Evolutionary conservation across 2,888 invertebrate genomes (phyloP), one percentile per base, ranked within the genome.

Genomic region (Folsomia candida): DNA sequence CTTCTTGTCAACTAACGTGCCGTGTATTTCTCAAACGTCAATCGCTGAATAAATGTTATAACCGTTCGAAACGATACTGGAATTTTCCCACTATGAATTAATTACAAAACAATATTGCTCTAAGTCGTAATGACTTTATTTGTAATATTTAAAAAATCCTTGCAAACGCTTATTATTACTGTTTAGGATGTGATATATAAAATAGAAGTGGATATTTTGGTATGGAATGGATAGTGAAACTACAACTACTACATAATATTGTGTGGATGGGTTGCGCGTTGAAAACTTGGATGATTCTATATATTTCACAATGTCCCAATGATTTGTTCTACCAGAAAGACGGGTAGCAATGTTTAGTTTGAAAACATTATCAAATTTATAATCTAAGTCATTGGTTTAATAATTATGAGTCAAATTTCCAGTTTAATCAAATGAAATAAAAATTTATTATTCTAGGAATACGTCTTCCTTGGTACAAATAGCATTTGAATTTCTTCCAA

Each of bases 401-500:
- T 4, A 37, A 37, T 37, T 14, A 37, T 14, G 4, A 9, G 37
- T 37, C 4, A 37, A 14, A 37, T 37, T 9, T 14, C 37, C 37
- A 37, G 14, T 37, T 37, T 37, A 37, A 9, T 37, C 14, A 4
- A 37, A 9, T 14, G 14, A 37, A 37, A 9, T 37, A 14, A 9
- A 4, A 37, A 37, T 37, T 9, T 14, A 37, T 37, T 37, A 37
- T 9, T 37, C 4, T 9, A 37, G 14, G 14, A 37, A 37, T 14
- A 37, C 37, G 6, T 37, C 14, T 37, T 37, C 14, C 37, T 37
- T 37, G 6, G 37, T 9, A 37, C 37, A 59, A 73, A 73, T 26
- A 87, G 82, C 3, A 84, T 87, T 83, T 90, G 90, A 81, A 93
- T 91, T 82, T 92, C 90, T 69, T 90, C 88, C 1, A 90, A 84